These are phyloP conservation scores for Sternotherus odoratus DNA, from an alignment of 2,797 vertebrate species.

Conservation along the genomic window DNA sequence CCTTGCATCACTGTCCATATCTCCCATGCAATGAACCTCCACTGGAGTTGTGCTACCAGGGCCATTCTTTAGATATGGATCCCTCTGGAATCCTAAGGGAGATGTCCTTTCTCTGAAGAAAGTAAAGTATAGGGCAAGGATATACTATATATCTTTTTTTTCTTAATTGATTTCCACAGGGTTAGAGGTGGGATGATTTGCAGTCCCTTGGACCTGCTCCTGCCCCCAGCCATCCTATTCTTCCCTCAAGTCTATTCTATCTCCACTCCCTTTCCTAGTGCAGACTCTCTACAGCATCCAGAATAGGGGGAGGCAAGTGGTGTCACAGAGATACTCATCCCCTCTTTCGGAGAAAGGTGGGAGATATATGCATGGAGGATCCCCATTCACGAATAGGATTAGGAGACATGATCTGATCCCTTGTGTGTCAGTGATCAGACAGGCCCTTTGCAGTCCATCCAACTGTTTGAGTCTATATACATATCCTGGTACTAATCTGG, in stretches of 20 bases:
- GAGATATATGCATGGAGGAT: background rate
- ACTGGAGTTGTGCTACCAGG: background rate
- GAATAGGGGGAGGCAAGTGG: background rate
- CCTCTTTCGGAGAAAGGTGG: background rate
- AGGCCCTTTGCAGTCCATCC: background rate
- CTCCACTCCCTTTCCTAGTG: background rate
- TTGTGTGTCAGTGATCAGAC: background rate
- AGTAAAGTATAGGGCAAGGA: background rate
- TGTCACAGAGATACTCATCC: background rate
- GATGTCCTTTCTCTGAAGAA: background rate
- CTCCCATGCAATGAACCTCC: background rate
- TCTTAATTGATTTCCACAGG: background rate
- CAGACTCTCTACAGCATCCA: background rate
- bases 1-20: background rate
- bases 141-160: background rate
- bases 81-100: background rate
- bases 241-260: background rate
- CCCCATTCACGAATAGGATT: background rate
- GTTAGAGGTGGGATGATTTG: background rate
- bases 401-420: background rate
- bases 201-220: background rate
- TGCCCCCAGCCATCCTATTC: rapidly evolving
- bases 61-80: background rate
- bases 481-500: background rate
- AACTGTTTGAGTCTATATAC: background rate